A percentile compares a stretch with the other conserved stretches of the same genome.
phyloP scores from a whole-genome alignment of 1,140 invertebrate genomes.

The Orchestia grillus region DNA sequence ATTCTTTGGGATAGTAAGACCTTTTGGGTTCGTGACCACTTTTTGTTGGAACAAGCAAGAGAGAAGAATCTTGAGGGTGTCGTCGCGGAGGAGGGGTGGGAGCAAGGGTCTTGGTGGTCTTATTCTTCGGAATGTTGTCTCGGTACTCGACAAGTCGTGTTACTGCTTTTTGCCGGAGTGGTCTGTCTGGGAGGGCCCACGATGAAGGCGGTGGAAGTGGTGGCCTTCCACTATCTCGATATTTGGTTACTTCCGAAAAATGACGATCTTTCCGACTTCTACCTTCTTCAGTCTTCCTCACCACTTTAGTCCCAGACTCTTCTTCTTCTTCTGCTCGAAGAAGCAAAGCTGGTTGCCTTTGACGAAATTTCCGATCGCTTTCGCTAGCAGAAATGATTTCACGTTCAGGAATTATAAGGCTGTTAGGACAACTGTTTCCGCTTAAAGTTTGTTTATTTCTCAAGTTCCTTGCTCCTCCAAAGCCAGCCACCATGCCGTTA shows the following conservation, averaged over 20 bases:
- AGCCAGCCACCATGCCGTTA: slow-evolving; percentile 44
- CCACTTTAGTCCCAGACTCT: not conserved
- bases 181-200: not conserved
- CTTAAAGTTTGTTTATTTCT: slow-evolving; percentile 29
- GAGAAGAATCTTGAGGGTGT: slow-evolving; percentile 63
- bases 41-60: slow-evolving; percentile 67
- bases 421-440: slow-evolving; percentile 56
- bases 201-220: not conserved
- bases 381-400: slow-evolving; percentile 57
- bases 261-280: slow-evolving; percentile 19
- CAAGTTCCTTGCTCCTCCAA: slow-evolving; percentile 30
- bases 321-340: slow-evolving; percentile 11
- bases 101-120: slow-evolving; percentile 61
- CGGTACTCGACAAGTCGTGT: not conserved
- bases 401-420: slow-evolving; percentile 50
- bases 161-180: not conserved
- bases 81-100: slow-evolving; percentile 64
- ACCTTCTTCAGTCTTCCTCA: slow-evolving; percentile 16
- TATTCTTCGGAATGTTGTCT: not conserved
- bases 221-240: not conserved
- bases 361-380: slow-evolving; percentile 57
- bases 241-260: slow-evolving; percentile 16
- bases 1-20: slow-evolving; percentile 66
- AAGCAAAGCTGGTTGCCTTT: slow-evolving; percentile 62
- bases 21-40: slow-evolving; percentile 64